Evolutionary conservation across 2,113 vertebrate genomes (phyloP).

Genomic region (Empidonax traillii): DNA sequence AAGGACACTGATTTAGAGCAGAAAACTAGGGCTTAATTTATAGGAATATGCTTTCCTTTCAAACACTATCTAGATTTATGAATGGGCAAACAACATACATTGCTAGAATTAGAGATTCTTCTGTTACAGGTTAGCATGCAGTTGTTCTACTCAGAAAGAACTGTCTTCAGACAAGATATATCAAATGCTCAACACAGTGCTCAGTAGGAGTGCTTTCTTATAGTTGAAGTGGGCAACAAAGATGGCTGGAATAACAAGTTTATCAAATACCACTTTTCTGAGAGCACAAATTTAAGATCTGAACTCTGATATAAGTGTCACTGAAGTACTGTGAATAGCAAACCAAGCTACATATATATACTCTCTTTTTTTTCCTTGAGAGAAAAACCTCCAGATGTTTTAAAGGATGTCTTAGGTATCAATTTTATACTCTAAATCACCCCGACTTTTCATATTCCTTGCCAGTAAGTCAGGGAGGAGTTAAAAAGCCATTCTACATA

Average conservation of each 20-base stretch:
- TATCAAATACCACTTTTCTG: neutral
- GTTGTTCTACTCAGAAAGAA: neutral
- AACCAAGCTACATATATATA: neutral
- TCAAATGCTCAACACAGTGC: neutral
- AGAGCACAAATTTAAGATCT: neutral
- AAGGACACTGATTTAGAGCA: neutral
- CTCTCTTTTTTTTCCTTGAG: neutral
- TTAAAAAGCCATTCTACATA: neutral
- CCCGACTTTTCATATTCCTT: neutral
- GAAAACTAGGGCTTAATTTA: neutral
- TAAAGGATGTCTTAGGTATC: neutral
- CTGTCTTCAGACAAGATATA: neutral
- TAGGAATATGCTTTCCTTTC: neutral
- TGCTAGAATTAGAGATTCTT: neutral
- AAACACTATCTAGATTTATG: neutral
- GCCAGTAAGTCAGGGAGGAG: neutral
- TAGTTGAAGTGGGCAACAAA: neutral
- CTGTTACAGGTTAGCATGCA: neutral
- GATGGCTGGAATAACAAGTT: neutral
- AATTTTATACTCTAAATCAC: neutral
- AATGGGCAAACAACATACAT: neutral
- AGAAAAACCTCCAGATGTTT: neutral
- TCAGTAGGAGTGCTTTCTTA: neutral
- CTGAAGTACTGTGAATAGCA: neutral
- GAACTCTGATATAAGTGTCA: neutral